These are phyloP conservation scores for Heliconius ismenius DNA, from an alignment of 2,888 invertebrate genomes.

Conservation along the genomic window DNA sequence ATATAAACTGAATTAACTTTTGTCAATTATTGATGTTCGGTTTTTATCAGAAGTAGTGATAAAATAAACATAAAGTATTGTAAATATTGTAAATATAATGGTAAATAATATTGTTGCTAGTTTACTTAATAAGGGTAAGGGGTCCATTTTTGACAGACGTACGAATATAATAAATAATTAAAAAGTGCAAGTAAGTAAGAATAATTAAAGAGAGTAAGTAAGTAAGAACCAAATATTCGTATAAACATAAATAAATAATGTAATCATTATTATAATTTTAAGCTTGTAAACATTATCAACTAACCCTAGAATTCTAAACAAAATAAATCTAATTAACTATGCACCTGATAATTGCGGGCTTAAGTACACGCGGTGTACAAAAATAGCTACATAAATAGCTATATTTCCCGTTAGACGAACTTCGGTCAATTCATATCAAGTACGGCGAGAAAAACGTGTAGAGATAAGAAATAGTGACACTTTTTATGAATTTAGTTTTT, in stretches of 20 bases:
- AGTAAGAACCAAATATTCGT: not conserved
- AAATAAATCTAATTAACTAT: not conserved
- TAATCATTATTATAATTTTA: not conserved
- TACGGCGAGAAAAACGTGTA: not conserved
- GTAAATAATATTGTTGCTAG: not conserved
- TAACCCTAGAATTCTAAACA: not conserved
- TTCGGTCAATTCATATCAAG: not conserved
- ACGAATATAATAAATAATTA: not conserved
- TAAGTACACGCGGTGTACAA: too few relatives aligned
- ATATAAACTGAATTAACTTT: not conserved
- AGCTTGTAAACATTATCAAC: not conserved
- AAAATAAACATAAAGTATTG: not conserved
- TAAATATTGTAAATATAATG: not conserved
- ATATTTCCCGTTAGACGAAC: not conserved
- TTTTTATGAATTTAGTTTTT: too few relatives aligned
- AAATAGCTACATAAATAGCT: too few relatives aligned
- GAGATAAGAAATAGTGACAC: not conserved
- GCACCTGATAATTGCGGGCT: too few relatives aligned
- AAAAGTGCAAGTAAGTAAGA: too few relatives aligned
- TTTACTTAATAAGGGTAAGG: not conserved
- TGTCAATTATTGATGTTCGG: constrained; percentile 1
- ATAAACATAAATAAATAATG: not conserved
- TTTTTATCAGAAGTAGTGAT: constrained; percentile 5
- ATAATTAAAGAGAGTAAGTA: not conserved
- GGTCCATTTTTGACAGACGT: not conserved